Percentiles rank a stretch among this genome's conserved stretches.
Conservation (phyloP, 2,113 vertebrate species). For the Campylomormyrus tamandua region DNA sequence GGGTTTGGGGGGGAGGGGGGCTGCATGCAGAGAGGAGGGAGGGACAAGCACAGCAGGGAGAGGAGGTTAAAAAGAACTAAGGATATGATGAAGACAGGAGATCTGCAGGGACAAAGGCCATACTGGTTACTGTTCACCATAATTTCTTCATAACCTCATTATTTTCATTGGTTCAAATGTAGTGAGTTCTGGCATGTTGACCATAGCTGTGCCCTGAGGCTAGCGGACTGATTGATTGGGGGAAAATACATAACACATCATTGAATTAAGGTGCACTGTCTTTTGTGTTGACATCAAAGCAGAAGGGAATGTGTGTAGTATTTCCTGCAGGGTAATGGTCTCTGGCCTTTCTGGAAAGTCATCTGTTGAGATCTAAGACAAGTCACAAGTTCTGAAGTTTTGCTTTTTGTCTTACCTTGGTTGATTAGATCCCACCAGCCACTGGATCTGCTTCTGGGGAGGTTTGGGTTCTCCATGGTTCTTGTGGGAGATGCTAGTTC, state of each 20-base stretch:
- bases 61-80: not conserved
- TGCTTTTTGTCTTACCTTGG: not conserved
- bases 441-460: not conserved
- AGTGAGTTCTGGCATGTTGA: not conserved
- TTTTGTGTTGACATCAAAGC: not conserved
- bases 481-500: not conserved
- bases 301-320: not conserved
- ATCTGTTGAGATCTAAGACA: not conserved
- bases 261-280: not conserved
- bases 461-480: not conserved
- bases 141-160: not conserved
- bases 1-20: not conserved
- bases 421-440: not conserved
- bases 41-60: not conserved
- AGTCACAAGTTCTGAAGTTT: not conserved
- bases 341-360: not conserved
- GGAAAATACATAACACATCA: not conserved
- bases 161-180: not conserved
- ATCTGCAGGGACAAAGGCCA: not conserved
- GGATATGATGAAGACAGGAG: not conserved
- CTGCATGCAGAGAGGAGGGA: not conserved
- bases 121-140: not conserved
- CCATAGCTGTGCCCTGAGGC: not conserved
- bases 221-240: not conserved
- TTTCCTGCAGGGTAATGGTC: not conserved